Percentiles rank a stretch among this genome's conserved stretches.
Conservation (phyloP, 1,140 invertebrate genomes). For the Brachionus asplanchnoidis region DNA sequence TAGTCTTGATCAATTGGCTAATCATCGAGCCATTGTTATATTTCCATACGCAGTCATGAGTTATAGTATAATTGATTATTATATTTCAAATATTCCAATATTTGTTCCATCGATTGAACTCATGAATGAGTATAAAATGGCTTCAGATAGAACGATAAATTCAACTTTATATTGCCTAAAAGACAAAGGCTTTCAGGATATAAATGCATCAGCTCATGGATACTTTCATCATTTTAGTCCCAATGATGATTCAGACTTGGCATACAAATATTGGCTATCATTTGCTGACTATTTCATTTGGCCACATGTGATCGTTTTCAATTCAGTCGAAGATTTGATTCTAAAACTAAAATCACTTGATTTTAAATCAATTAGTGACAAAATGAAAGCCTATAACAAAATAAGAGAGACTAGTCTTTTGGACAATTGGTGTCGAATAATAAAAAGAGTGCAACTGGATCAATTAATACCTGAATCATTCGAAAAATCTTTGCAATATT, state of each 20-base stretch:
- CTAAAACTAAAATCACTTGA: not conserved
- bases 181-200: not conserved
- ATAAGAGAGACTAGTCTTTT: not conserved
- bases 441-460: not conserved
- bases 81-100: slow-evolving; percentile 42
- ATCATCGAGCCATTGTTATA: slow-evolving; percentile 41
- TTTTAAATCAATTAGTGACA: not conserved
- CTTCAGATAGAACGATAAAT: slow-evolving; percentile 35
- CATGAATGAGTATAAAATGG: slow-evolving; percentile 26
- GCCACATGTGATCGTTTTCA: slow-evolving; percentile 34
- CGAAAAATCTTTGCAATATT: not conserved
- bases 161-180: not conserved
- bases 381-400: slow-evolving; percentile 7
- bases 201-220: not conserved
- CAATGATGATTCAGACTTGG: not conserved
- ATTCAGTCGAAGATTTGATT: slow-evolving; percentile 41
- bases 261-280: slow-evolving; percentile 41
- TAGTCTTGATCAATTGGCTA: slow-evolving; percentile 40
- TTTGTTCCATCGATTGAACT: slow-evolving; percentile 42
- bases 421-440: slow-evolving; percentile 5
- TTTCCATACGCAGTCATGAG: slow-evolving; percentile 42
- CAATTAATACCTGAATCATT: not conserved
- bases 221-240: slow-evolving; percentile 13
- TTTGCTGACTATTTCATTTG: slow-evolving; percentile 42
- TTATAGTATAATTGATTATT: slow-evolving; percentile 41